Base-by-base conservation (phyloP, 2,888 invertebrate species). In the Strigamia crassipes region DNA sequence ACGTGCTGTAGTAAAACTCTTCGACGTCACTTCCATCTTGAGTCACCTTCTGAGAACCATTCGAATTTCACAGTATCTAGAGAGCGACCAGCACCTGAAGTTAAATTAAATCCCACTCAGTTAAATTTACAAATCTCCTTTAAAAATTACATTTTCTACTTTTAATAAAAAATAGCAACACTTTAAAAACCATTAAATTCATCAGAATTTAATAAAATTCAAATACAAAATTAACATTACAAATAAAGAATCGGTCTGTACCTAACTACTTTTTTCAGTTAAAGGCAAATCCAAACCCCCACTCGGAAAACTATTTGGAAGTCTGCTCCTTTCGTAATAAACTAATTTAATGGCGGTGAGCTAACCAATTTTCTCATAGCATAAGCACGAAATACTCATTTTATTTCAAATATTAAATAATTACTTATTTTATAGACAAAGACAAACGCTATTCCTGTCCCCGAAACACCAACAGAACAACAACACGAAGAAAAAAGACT, bases 401-500 rank as follows among this genome's bases (percentile, higher is more conserved):
- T 15, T 15, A 46, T 10, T 6, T 4, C 10, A 46, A 61, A 61
- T n/a, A 61, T n/a, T 23, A 61, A 21, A 4, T 4, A 61, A 61
- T 61, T 18, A 21, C 10, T 61, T 12, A 9, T 61, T 61, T 18
- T 61, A 8, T 23, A 61, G 61, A 23, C 61, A 61, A 61, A 23
- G 21, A 21, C 61, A 23, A 61, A 18, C 18, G 23, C 23, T 12
- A 61, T 61, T 61, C 61, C 61, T 21, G 61, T 61, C 18, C 61
- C 61, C 61, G 61, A 61, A 9, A 61, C 61, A 18, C 61, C 61
- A 61, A 23, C 23, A 61, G 61, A n/a, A 23, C n/a, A n/a, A 23
- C n/a, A 61, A 21, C 18, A 61, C 18, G 61, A 61, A n/a, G 92
- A 94, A 82, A 91, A 92, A 85, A 90, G 95, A 86, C 88, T 97